Evolutionary conservation across 2,797 vertebrate genomes (phyloP), one percentile per base, ranked within the genome.

Genomic region (Alca torda): DNA sequence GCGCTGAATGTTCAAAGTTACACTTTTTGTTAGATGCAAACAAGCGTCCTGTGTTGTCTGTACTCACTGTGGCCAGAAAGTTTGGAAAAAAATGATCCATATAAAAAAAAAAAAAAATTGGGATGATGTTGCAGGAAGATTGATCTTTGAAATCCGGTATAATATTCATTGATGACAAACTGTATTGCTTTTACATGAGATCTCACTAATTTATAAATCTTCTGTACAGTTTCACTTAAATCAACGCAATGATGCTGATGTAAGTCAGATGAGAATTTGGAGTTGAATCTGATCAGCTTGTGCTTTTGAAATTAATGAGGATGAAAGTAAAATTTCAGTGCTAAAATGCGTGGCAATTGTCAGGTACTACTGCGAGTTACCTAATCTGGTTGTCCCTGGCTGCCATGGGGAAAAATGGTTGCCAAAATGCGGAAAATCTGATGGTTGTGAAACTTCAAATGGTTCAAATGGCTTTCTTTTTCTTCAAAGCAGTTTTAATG

Each of bases 11-110:
- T n/a, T 81, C 50, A 72, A 46, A 18, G 53, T 73, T 16, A 46
- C 28, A 31, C 4, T 51, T 51, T 70, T 65, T 30, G 24, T 45
- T 74, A 60, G 24, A 45, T 73, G 20, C 15, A 84, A 43, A 37
- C 5, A 85, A 75, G 50, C 60, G 80, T 72, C 24, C 35, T 1
- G 0, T 16, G 5, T 56, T 77, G 8, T 31, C 17, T n/a, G 10
- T 61, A 54, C 4, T 68, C 35, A 21, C 10, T 6, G 11, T 43
- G 21, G 9, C 33, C 26, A 86, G 26, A 64, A 80, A 14, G 2
- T 59, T 33, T 67, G n/a, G 18, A 20, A 51, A 63, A 65, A 82
- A 39, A 67, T 9, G 1, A 53, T 51, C 16, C 0, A 0, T 59
- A 89, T 39, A 0, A 61, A 79, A 92, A 86, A 18, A 60, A n/a